These are phyloP conservation scores for Erebia palarica DNA, from an alignment of 2,888 invertebrate species.

Conservation along the genomic window DNA sequence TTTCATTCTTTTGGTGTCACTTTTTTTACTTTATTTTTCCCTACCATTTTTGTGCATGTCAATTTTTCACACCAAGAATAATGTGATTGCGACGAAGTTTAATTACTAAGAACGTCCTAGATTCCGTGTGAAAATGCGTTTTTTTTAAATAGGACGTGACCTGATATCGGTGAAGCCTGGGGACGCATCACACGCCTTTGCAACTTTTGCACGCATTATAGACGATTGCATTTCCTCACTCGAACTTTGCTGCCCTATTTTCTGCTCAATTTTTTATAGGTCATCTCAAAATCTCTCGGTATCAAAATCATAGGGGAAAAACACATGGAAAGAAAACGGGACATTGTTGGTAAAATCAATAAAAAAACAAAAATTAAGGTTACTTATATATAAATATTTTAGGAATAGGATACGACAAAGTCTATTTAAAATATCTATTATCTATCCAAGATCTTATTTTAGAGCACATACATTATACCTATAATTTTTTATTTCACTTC, in stretches of 20 bases:
- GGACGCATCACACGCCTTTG: conserved; percentile 16
- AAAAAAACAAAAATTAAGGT: background rate
- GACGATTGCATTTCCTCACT: conserved; percentile 9
- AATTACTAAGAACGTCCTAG: conserved; percentile 13
- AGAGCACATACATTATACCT: too few species aligned
- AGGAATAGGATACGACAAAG: too few species aligned
- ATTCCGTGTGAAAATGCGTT: conserved; percentile 14
- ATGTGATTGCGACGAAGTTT: conserved; percentile 18
- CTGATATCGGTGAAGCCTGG: background rate
- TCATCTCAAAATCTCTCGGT: background rate
- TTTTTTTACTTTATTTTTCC: conserved; percentile 8
- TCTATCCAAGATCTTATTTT: too few species aligned
- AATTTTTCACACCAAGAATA: conserved; percentile 9
- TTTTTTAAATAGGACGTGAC: conserved; percentile 14
- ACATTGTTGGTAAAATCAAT: background rate
- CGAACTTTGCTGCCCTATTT: background rate
- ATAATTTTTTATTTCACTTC: too few species aligned
- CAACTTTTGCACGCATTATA: conserved; percentile 11
- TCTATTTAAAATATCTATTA: too few species aligned
- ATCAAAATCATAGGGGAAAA: background rate
- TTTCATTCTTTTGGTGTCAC: background rate
- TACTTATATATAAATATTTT: too few species aligned
- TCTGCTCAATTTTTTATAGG: background rate
- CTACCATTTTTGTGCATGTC: background rate
- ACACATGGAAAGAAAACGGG: background rate